Base-by-base conservation (phyloP, 2,113 vertebrate species). In the Cichladusa arquata region DNA sequence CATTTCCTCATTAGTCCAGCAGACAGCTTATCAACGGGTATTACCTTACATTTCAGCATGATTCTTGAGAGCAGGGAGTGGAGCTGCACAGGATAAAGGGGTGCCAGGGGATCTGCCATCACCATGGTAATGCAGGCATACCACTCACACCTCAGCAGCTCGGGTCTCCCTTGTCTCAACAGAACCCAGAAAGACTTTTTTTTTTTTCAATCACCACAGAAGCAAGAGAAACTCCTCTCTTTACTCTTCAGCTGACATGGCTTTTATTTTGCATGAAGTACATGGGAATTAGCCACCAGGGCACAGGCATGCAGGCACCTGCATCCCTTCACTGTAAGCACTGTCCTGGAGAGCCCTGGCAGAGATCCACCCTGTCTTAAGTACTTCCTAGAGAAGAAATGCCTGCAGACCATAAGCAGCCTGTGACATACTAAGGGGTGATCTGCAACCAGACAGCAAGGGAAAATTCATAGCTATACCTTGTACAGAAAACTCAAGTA, bases 301-400 rank as follows among this genome's bases (percentile, higher is more conserved):
- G 36, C 40, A 79, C 22, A 76, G 11, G 10, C 25, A 44, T 11
- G 8, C 20, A 67, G 22, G 9, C 11, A 56, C 6, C 14, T 0
- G 0, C 0, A 3, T 13, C 34, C n/a, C 44, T 62, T 45, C 8
- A 48, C 16, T 16, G 67, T 54, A 31, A 50, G 7, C 8, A 31
- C 6, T 29, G 20, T 12, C 17, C 45, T 53, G 18, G 24, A 65
- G 54, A 86, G 12, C 3, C 4, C 31, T n/a, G 16, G 24, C 29
- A 84, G 54, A 81, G 14, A 69, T n/a, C 20, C 80, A 67, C 28
- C 3, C 9, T 73, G 31, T 33, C 42, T 44, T 14, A 84, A 93
- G 19, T 19, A 45, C 11, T 33, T 34, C 6, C 45, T 81, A 19
- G 56, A 70, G 40, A 73, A 66, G n/a, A n/a, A 83, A 86, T 50